Evolutionary conservation across 2,797 vertebrate genomes (phyloP).

Genomic region (Heteromormyrus szaboi): DNA sequence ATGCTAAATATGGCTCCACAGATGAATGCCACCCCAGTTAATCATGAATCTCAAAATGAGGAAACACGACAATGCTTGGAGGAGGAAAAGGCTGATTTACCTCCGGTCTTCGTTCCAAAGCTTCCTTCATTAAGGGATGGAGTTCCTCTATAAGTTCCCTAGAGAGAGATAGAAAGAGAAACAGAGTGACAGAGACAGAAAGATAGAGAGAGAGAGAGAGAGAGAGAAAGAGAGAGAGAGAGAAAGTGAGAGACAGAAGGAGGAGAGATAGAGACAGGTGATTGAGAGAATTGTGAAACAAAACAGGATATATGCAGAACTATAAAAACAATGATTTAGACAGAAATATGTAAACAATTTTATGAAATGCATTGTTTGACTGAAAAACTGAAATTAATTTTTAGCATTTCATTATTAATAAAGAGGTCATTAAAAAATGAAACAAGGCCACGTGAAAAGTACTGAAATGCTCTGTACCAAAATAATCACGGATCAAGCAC

Average conservation of each 20-base stretch:
- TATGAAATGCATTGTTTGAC: neutral
- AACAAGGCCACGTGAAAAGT: slow-evolving; percentile 20
- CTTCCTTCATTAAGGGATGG: slow-evolving; percentile 96
- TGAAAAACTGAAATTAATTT: slow-evolving; percentile 4
- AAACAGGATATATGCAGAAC: neutral
- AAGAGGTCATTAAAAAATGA: slow-evolving; percentile 3
- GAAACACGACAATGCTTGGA: neutral
- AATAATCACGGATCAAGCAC: slow-evolving; percentile 33
- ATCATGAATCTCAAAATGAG: neutral
- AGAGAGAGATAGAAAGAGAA: slow-evolving; percentile 1
- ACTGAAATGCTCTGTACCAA: slow-evolving; percentile 23
- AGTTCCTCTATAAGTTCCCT: slow-evolving; percentile 95
- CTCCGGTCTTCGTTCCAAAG: slow-evolving; percentile 93
- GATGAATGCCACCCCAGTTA: neutral
- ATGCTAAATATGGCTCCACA: neutral
- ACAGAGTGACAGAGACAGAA: neutral
- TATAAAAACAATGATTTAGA: neutral
- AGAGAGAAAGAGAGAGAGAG: neutral
- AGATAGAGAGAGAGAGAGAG: neutral
- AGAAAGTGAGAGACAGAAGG: neutral
- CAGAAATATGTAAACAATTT: neutral
- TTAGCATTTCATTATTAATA: slow-evolving; percentile 18
- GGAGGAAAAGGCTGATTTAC: slow-evolving; percentile 52
- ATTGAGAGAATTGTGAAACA: neutral
- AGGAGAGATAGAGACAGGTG: neutral